These are phyloP conservation scores for Mechanitis mazaeus DNA, from an alignment of 2,888 invertebrate species.

Conservation along the genomic window DNA sequence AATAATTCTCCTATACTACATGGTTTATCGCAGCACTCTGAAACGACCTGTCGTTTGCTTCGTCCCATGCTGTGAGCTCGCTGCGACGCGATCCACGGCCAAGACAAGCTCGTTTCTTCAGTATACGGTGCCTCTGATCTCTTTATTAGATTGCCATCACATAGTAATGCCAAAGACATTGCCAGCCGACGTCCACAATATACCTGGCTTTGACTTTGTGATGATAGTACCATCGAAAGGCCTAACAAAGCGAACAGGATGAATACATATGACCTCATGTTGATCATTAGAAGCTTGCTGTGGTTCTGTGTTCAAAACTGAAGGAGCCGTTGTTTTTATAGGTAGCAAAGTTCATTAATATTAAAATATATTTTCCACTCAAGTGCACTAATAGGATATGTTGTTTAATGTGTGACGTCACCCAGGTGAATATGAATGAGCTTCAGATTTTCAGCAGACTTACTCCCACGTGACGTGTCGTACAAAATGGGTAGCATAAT, in stretches of 20 bases:
- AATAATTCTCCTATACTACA: slow-evolving; percentile 38
- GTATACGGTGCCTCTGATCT: slow-evolving; percentile 13
- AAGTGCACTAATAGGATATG: neutral
- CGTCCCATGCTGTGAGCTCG: slow-evolving; percentile 32
- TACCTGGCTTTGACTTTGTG: slow-evolving; percentile 12
- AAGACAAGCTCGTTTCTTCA: slow-evolving; percentile 12
- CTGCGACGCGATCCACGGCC: slow-evolving; percentile 35
- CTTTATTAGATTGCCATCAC: slow-evolving; percentile 27
- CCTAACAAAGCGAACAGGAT: slow-evolving; percentile 6
- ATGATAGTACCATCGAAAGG: slow-evolving; percentile 1
- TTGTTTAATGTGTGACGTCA: neutral
- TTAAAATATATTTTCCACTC: slow-evolving; percentile 5
- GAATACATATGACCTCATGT: slow-evolving; percentile 16
- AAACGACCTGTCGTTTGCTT: slow-evolving; percentile 39
- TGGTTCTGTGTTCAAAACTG: slow-evolving; percentile 1
- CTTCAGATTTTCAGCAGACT: neutral
- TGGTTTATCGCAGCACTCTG: slow-evolving; percentile 43
- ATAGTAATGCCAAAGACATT: slow-evolving; percentile 28
- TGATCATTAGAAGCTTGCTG: neutral
- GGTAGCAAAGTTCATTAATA: neutral
- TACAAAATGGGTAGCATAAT: neutral
- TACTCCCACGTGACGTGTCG: neutral
- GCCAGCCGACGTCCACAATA: slow-evolving; percentile 30
- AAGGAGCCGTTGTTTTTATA: slow-evolving; percentile 3
- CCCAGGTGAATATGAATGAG: neutral